These are phyloP conservation scores for Chlorodrepanis virens DNA, from an alignment of 2,113 vertebrate genomes.

Conservation along the genomic window DNA sequence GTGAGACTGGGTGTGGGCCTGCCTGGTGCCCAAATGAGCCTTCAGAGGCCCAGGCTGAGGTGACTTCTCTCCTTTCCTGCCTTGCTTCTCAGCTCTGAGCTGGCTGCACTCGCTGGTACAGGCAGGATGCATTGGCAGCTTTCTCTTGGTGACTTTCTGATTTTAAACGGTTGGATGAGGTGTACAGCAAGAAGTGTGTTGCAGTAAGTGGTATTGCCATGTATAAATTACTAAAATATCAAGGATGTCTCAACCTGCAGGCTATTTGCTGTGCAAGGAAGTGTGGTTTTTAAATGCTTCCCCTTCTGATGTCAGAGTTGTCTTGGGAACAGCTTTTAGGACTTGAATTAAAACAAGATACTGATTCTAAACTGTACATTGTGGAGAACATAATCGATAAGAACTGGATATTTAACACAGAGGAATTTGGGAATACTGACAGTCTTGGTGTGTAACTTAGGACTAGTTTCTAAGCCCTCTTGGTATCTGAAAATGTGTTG, in stretches of 20 bases:
- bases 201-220: not conserved
- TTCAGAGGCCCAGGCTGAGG: not conserved
- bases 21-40: not conserved
- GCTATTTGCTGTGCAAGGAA: not conserved
- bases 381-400: not conserved
- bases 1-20: not conserved
- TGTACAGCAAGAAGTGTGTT: not conserved
- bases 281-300: not conserved
- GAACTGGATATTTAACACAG: not conserved
- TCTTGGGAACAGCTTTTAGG: not conserved
- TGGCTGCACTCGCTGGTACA: fast-evolving
- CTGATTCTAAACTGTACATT: not conserved
- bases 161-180: not conserved
- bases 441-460: not conserved
- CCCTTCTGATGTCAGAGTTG: not conserved
- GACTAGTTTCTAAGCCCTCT: not conserved
- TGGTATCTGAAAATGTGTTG: not conserved
- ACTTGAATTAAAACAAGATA: not conserved
- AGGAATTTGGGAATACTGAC: not conserved
- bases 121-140: fast-evolving
- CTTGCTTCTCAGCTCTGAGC: not conserved
- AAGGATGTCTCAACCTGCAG: not conserved
- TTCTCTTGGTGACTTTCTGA: not conserved
- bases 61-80: not conserved
- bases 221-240: not conserved